Evolutionary conservation across 1,140 invertebrate genomes (phyloP), one percentile per base, ranked within the genome.

Genomic region (Zaprionus davidi): DNA sequence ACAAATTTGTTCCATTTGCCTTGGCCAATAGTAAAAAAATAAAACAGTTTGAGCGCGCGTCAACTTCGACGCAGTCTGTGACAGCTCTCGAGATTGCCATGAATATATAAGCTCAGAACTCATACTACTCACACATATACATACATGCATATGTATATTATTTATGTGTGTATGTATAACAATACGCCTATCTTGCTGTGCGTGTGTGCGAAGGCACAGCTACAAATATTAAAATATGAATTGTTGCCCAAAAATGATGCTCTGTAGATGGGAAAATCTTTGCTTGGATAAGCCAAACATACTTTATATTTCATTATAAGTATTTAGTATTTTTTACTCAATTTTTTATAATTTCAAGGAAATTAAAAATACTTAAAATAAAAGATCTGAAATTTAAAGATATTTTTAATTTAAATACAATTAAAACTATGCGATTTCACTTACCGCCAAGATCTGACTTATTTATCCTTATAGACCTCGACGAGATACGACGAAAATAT

Each of bases 71-170:
- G 60, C 71, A 69, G 71, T 55, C 78, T 81, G 75, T 90, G 85
- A 88, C 84, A 88, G 75, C 84, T 66, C 69, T 88, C 71, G 56
- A 88, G 85, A 88, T 88, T 84, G 81, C 76, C 62, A 88, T 88
- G 85, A 88, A 88, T 88, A 79, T 76, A 79, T 88, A 88, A 51
- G 46, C 41, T 46, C 41, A 46, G n/a, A 70, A 58, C 71, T 53
- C 55, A 53, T 65, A 53, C 60, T 46, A 46, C n/a, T 17, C 41
- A 57, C 46, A 77, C 64, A 34, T 71, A 62, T 64, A 46, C 24
- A 51, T 60, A 77, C 57, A 0, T 46, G 22, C 46, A 34, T 34
- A 49, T 76, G 58, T 51, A 44, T 68, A 64, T 55, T 13, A 49
- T 58, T n/a, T 49, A 5, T 38, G 22, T 57, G 15, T 70, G 15